Evolutionary conservation across 1,140 invertebrate species (phyloP), one percentile per base, ranked within the genome.

Genomic region (Macrotrachela quadricornifera): DNA sequence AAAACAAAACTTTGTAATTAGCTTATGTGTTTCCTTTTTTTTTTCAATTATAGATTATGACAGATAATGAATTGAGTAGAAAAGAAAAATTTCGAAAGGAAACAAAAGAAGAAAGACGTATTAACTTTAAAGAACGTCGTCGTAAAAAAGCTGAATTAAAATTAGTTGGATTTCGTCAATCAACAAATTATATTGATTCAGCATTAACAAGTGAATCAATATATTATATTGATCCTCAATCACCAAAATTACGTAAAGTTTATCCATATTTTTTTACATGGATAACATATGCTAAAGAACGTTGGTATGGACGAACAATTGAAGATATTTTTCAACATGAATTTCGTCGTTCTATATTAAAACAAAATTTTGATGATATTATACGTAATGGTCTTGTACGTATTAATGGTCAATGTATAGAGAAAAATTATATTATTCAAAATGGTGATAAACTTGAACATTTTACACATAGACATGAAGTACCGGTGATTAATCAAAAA

Each of bases 211-310:
- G 21, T 30, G 21, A 30, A 30, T 30, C 21, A 8, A 30, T 30
- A 2, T 30, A 30, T 30, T 30, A 30, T 30, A 30, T 30, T 30
- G 21, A 30, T 30, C 21, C 21, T 30, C 21, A 30, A 30, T 30
- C 21, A 30, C 21, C 21, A 4, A 30, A 30, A 14, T 40, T 97
- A 50, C 76, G 92, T 53, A 95, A 97, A 76, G 90, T 97, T 0
- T 90, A 92, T 68, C 92, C 92, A 0, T 99, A 99, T 73, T 88
- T 88, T 69, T 95, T 87, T 71, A 88, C 83, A 13, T 97, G 94
- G 71, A 85, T 83, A 46, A 90, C 88, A 11, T 90, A 88, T 72
- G 88, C 85, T 13, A 97, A 97, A 74, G 86, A 86, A 1, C 77
- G 92, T 57, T 97, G 92, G 94, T 80, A 94, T 6, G 87, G 87